Evolutionary conservation across 2,113 vertebrate species (phyloP).

Genomic region (Tamias sibiricus): DNA sequence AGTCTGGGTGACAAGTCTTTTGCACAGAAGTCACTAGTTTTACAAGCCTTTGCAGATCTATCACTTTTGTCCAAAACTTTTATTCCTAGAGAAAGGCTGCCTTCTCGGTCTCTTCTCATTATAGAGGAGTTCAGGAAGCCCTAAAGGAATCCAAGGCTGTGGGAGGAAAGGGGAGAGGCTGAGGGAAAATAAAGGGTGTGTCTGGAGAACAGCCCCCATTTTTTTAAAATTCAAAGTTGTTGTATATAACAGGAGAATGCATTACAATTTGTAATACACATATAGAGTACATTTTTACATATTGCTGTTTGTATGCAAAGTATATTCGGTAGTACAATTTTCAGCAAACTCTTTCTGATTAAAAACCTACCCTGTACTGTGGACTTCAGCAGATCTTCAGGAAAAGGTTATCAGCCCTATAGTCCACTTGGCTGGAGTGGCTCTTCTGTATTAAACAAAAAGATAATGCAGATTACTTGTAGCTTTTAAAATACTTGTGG

Average conservation of each 20-base stretch:
- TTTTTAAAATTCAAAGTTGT: too few species aligned
- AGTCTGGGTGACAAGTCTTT: neutral
- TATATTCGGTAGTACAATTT: neutral
- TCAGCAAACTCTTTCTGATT: neutral
- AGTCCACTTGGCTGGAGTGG: neutral
- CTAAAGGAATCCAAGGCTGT: neutral
- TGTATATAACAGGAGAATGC: too few species aligned
- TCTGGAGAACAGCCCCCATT: neutral
- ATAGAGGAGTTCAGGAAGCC: neutral
- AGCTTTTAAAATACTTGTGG: neutral
- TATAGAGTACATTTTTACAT: too few species aligned
- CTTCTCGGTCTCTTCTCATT: neutral
- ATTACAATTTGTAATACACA: too few species aligned
- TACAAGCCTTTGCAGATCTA: neutral
- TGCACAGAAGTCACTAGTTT: neutral
- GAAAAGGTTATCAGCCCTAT: neutral
- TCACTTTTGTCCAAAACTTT: neutral
- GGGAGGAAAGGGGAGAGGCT: neutral
- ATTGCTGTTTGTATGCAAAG: too few species aligned
- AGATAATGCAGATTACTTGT: conserved; percentile 19
- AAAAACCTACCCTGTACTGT: neutral
- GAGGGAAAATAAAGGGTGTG: neutral
- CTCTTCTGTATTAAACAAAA: conserved; percentile 20
- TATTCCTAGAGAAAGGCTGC: neutral
- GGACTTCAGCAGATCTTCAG: neutral